A percentile compares a stretch with the other conserved stretches of the same genome.
These are phyloP conservation scores for Papilio xuthus DNA, from an alignment of 1,140 invertebrate genomes.

Conservation along the genomic window DNA sequence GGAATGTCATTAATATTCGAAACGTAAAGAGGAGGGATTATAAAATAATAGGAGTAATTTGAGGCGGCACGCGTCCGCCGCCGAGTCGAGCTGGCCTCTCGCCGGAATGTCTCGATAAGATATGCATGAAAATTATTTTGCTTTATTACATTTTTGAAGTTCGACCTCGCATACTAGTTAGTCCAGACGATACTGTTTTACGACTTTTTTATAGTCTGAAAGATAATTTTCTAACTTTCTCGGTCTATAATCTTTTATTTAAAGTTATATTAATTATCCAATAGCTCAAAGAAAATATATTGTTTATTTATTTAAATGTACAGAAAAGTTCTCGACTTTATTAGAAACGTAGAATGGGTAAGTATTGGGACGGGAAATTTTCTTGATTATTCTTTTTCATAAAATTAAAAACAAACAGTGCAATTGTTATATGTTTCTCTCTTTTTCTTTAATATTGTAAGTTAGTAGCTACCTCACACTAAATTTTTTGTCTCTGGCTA, in stretches of 20 bases:
- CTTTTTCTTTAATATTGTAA: slow-evolving; percentile 5
- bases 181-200: slow-evolving; percentile 24
- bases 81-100: slow-evolving; percentile 43
- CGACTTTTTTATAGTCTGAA: slow-evolving; percentile 1
- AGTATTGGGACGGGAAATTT: background rate
- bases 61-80: slow-evolving; percentile 65
- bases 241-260: slow-evolving; percentile 6
- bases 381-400: background rate
- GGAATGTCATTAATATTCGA: slow-evolving; percentile 81
- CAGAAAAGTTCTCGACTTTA: background rate
- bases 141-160: slow-evolving; percentile 77
- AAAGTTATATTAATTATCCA: background rate
- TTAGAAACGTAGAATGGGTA: background rate
- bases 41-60: slow-evolving; percentile 81
- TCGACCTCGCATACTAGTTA: slow-evolving; percentile 13
- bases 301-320: background rate
- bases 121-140: slow-evolving; percentile 78
- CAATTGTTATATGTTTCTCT: background rate
- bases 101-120: slow-evolving; percentile 73
- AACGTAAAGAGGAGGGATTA: slow-evolving; percentile 79
- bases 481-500: slow-evolving; percentile 47
- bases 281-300: background rate
- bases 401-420: background rate
- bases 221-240: slow-evolving; percentile 5
- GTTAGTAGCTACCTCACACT: slow-evolving; percentile 35